Percentiles rank a stretch among this genome's conserved stretches.
phyloP scores from a whole-genome alignment of 2,797 vertebrate genomes.

The Spondyliosoma cantharus region DNA sequence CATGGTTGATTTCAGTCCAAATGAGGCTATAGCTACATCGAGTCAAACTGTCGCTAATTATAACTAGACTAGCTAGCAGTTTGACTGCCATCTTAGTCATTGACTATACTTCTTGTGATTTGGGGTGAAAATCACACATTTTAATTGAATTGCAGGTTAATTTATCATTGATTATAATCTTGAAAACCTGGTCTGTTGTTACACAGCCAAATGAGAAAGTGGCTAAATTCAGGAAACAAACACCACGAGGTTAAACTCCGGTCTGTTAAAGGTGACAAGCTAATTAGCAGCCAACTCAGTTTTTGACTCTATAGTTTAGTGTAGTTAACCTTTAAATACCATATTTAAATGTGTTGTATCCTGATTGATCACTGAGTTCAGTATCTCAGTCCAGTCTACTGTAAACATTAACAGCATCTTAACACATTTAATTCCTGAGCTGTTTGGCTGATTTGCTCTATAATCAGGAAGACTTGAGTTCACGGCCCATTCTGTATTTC shows the following conservation, averaged over 20 bases:
- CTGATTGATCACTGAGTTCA: neutral
- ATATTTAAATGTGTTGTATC: neutral
- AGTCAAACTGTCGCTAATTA: too few species aligned
- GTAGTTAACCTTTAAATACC: neutral
- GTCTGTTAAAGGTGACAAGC: neutral
- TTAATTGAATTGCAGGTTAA: neutral
- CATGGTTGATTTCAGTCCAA: neutral
- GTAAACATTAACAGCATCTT: neutral
- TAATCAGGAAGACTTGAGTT: neutral
- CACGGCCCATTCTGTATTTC: constrained; percentile 2
- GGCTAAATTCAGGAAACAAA: neutral
- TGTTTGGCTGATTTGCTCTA: neutral
- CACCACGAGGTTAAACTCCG: neutral
- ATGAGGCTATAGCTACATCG: too few species aligned
- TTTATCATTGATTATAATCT: neutral
- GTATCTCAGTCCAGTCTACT: neutral
- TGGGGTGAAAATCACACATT: neutral
- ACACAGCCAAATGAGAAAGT: neutral
- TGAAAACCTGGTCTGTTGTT: neutral
- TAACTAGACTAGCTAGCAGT: neutral
- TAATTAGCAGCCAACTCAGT: neutral
- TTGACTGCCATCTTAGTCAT: neutral
- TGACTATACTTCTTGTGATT: neutral
- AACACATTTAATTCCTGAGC: neutral
- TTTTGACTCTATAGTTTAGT: neutral